Evolutionary conservation across 2,888 invertebrate species (phyloP).

Genomic region (Stenurella melanura): DNA sequence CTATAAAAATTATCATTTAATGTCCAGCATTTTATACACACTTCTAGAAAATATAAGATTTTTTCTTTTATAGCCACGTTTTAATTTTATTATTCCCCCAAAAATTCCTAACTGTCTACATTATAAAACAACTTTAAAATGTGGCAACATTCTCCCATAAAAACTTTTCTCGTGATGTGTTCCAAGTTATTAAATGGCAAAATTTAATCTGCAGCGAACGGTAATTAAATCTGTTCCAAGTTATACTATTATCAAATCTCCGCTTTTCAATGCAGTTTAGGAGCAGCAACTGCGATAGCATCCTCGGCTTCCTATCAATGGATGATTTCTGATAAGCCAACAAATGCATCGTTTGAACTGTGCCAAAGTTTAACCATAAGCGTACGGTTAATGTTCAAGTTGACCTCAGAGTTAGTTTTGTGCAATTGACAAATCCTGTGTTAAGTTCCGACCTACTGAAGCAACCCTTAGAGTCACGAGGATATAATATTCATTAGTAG

Average conservation of each 20-base stretch:
- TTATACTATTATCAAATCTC: conserved; percentile 20
- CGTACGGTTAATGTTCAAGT: neutral
- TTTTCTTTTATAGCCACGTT: no score
- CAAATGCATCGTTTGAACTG: conserved; percentile 10
- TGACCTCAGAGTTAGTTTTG: neutral
- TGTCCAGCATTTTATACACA: no score
- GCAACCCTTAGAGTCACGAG: no score
- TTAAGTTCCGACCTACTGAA: no score
- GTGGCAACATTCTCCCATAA: neutral
- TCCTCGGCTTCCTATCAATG: neutral
- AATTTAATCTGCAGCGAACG: neutral
- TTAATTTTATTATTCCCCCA: no score
- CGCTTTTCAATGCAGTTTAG: conserved; percentile 20
- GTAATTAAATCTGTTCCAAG: conserved; percentile 13
- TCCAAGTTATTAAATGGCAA: neutral
- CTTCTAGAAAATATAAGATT: no score
- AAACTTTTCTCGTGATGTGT: neutral
- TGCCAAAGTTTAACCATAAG: neutral
- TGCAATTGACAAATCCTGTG: no score
- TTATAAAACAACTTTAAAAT: neutral
- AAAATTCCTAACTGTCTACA: no score
- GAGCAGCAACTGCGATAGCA: conserved; percentile 12
- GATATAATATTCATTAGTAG: no score
- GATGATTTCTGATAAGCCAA: conserved; percentile 14
- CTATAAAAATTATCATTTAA: no score